Evolutionary conservation across 2,888 invertebrate genomes (phyloP).

Genomic region (Apamea sordens): DNA sequence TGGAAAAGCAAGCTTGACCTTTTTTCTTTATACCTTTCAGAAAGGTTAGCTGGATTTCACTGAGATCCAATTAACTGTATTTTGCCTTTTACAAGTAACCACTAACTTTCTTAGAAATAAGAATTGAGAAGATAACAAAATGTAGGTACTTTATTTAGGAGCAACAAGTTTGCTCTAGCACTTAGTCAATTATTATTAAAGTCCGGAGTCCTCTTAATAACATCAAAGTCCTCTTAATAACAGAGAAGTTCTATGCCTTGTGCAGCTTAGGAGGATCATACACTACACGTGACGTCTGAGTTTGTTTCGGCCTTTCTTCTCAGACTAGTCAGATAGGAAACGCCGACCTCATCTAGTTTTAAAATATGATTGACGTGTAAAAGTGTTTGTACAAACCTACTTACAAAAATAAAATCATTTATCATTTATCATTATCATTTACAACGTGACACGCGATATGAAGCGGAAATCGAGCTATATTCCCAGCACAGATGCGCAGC

Average conservation of each 20-base stretch:
- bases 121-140: not conserved
- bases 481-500: not conserved
- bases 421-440: no score
- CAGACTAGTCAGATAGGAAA: no score
- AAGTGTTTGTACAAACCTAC: no score
- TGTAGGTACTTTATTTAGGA: not conserved
- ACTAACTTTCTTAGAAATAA: not conserved
- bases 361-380: no score
- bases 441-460: no score
- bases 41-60: not conserved
- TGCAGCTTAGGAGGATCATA: not conserved
- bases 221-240: no score
- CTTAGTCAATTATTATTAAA: not conserved
- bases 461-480: not conserved
- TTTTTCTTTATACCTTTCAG: not conserved
- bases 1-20: conserved; percentile 8
- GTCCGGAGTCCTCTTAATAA: no score
- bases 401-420: no score
- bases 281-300: no score
- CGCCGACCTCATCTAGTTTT: no score
- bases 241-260: no score
- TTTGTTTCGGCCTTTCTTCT: no score
- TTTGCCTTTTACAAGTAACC: not conserved
- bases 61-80: not conserved
- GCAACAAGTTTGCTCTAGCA: not conserved